Percentiles rank a stretch among this genome's conserved stretches.
Evolutionary conservation across 2,888 invertebrate genomes (phyloP).

Genomic region (Ypsolopha scabrella): DNA sequence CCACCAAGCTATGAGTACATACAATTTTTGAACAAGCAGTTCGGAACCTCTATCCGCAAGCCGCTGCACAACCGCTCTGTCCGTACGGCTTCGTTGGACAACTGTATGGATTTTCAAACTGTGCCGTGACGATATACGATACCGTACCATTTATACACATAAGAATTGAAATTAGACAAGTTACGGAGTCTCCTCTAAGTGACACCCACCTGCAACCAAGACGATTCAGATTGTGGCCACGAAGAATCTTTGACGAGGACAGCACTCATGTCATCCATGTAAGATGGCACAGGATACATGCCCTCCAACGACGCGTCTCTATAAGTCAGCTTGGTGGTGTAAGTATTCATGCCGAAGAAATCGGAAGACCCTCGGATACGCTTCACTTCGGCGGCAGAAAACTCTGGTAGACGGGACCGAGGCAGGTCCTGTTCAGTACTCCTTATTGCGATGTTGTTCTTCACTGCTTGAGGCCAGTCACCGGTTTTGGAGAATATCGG

Average conservation of each 20-base stretch:
- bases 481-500: slow-evolving; percentile 70
- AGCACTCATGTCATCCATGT: slow-evolving; percentile 27
- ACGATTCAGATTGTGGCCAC: slow-evolving; percentile 33
- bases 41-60: no score
- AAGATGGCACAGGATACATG: slow-evolving; percentile 43
- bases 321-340: slow-evolving; percentile 60
- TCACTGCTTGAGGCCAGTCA: slow-evolving; percentile 73
- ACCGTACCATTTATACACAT: no score
- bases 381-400: slow-evolving; percentile 67
- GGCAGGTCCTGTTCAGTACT: slow-evolving; percentile 69
- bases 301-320: slow-evolving; percentile 41
- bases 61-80: no score
- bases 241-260: slow-evolving; percentile 26
- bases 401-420: slow-evolving; percentile 67
- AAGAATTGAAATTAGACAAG: no score
- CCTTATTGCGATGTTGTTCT: slow-evolving; percentile 57
- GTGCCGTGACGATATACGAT: no score
- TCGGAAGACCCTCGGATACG: slow-evolving; percentile 73
- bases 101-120: no score
- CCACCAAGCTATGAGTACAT: no score
- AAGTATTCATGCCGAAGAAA: slow-evolving; percentile 76
- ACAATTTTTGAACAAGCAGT: no score
- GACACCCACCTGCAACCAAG: slow-evolving; percentile 37
- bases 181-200: not conserved
- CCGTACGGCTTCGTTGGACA: no score